Conservation (phyloP, 1,140 invertebrate genomes). For the Whitmania pigra region DNA sequence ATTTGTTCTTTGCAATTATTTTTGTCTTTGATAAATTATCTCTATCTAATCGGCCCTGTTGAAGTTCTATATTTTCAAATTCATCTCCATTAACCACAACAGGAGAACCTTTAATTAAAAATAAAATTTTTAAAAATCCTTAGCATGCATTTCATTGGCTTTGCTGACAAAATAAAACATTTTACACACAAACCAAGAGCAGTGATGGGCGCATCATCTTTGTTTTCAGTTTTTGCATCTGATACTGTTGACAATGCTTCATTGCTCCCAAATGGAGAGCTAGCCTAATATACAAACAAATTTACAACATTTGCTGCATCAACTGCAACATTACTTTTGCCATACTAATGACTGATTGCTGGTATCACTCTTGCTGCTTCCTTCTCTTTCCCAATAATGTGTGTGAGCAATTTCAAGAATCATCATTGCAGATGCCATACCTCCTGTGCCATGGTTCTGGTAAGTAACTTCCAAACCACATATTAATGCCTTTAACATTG, state of each 20-base stretch:
- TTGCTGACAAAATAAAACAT: constrained; percentile 14
- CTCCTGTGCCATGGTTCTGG: constrained; percentile 80
- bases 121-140: background rate
- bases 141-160: background rate
- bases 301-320: background rate
- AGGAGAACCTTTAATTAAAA: constrained; percentile 34
- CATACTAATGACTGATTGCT: constrained; percentile 32
- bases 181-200: constrained; percentile 29
- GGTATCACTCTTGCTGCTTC: constrained; percentile 37
- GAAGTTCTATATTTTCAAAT: constrained; percentile 41
- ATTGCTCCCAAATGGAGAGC: constrained; percentile 61
- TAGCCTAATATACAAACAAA: constrained; percentile 42
- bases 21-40: background rate
- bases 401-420: constrained; percentile 94
- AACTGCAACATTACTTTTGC: background rate
- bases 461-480: constrained; percentile 83
- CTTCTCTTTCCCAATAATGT: constrained; percentile 88
- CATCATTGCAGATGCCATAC: constrained; percentile 92
- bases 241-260: constrained; percentile 51
- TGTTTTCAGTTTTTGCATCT: constrained; percentile 30
- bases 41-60: background rate
- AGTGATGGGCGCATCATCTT: constrained; percentile 32
- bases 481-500: constrained; percentile 73
- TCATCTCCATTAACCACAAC: constrained; percentile 42
- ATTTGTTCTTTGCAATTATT: background rate